phyloP scores from a whole-genome alignment of 92 coral and sea anemone species.

The Isaurus tuberculatus region DNA sequence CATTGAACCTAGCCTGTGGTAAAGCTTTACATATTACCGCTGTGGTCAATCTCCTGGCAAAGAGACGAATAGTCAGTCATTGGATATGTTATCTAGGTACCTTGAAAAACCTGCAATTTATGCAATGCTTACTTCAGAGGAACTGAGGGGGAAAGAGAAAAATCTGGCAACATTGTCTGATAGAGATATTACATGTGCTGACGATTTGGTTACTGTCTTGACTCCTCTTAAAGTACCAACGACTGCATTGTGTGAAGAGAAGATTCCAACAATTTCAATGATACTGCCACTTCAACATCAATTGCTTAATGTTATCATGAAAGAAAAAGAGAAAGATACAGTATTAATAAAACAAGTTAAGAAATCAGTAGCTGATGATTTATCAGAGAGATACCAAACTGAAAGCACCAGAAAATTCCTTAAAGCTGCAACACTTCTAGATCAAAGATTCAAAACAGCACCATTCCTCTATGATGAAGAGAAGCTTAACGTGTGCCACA shows the following conservation, averaged over 20 bases:
- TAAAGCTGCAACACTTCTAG: slow-evolving; percentile 64
- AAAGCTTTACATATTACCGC: slow-evolving; percentile 61
- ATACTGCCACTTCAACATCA: slow-evolving; percentile 62
- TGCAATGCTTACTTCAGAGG: slow-evolving; percentile 55
- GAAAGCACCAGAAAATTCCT: too few species aligned
- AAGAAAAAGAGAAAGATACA: slow-evolving; percentile 56
- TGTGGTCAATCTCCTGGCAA: slow-evolving; percentile 61
- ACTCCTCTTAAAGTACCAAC: slow-evolving; percentile 47
- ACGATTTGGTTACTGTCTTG: slow-evolving; percentile 44
- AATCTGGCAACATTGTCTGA: slow-evolving; percentile 52
- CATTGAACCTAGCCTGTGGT: slow-evolving; percentile 65
- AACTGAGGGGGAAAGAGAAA: slow-evolving; percentile 54
- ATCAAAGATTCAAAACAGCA: slow-evolving; percentile 66
- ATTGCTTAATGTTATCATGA: slow-evolving; percentile 55
- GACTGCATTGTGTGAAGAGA: slow-evolving; percentile 58
- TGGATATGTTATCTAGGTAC: slow-evolving; percentile 62
- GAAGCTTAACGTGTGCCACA: slow-evolving; percentile 58
- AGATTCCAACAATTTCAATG: slow-evolving; percentile 55
- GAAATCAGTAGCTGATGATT: too few species aligned
- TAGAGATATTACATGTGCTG: slow-evolving; percentile 45
- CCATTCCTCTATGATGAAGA: slow-evolving; percentile 64
- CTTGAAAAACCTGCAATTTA: slow-evolving; percentile 58
- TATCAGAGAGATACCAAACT: slow-evolving; percentile 56
- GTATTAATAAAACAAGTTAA: slow-evolving; percentile 52
- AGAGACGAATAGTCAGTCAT: slow-evolving; percentile 55